phyloP scores from a whole-genome alignment of 2,113 vertebrate genomes.

The Cephalopholis sonnerati region DNA sequence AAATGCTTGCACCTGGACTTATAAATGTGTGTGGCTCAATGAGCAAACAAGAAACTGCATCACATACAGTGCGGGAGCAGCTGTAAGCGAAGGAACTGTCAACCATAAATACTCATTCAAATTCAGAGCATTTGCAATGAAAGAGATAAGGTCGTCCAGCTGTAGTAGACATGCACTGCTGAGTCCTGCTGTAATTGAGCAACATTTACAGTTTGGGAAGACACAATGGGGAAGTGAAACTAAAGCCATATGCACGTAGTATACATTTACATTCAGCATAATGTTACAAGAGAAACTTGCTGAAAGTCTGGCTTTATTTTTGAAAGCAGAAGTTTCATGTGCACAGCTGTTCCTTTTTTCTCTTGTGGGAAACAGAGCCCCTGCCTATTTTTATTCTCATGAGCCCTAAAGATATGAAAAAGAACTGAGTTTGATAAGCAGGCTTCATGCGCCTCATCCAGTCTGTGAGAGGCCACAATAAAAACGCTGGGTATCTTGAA shows the following conservation, averaged over 20 bases:
- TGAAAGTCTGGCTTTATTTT: neutral
- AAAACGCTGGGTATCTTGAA: neutral
- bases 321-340: slow-evolving; percentile 58
- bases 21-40: slow-evolving; percentile 42
- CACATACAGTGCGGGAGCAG: neutral
- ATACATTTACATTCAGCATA: neutral
- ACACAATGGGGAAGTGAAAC: slow-evolving; percentile 37
- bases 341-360: slow-evolving; percentile 5
- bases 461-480: neutral
- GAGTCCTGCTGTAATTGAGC: neutral
- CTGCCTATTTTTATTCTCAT: neutral
- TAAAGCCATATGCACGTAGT: neutral
- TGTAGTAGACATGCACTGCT: neutral
- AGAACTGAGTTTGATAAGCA: neutral
- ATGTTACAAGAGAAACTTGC: neutral
- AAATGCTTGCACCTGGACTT: slow-evolving; percentile 67
- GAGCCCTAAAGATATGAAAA: neutral
- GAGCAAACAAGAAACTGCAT: neutral
- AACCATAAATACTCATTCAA: neutral
- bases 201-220: neutral
- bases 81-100: neutral
- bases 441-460: neutral
- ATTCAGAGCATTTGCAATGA: neutral
- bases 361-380: neutral
- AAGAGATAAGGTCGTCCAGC: neutral